Evolutionary conservation across 2,797 vertebrate species (phyloP), one percentile per base, ranked within the genome.

Genomic region (Cheracebus regulus): DNA sequence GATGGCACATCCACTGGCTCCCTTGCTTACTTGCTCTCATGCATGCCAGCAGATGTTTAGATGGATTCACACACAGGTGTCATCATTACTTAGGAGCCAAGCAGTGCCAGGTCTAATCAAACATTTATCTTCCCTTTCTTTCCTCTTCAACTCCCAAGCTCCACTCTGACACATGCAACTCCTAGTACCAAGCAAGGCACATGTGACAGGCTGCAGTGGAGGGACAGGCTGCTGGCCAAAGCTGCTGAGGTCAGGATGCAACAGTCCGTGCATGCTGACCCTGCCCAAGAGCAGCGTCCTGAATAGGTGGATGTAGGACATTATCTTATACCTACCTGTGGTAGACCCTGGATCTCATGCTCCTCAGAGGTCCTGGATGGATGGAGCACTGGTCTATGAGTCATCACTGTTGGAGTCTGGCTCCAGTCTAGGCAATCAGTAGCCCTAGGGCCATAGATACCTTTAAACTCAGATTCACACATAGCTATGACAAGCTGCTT

Each of bases 1-100:
- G 22, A 30, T 7, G 64, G 15, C 3, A 0, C 44, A 10, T 30
- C 58, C 41, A 1, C 36, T 76, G 79, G 36, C 52, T 84, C 0
- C 0, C 33, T 58, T 1, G 5, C 41, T 86, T 1, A 2, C 36
- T 86, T 0, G 7, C 22, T 76, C 24, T 50, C 61, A 0, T 2
- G 0, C 8, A 1, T 30, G 7, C 82, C 75, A 86, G 41, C 79
- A 46, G 3, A 24, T 17, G 52, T 80, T 28, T 1, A 0, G 58
- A 72, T 4, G 0, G 70, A 24, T 26, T 83, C 61, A 75, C 88
- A 84, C 8, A 17, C 50, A 48, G 26, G 57, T 78, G 64, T 57
- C 30, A 0, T 57, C 15, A 72, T 28, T 85, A 91, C 39, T 64
- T 61, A 19, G 2, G 33, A 93, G 48, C 84, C 76, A 44, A 22